These are phyloP conservation scores for Phthorimaea operculella DNA, from an alignment of 1,140 invertebrate genomes.

Conservation along the genomic window DNA sequence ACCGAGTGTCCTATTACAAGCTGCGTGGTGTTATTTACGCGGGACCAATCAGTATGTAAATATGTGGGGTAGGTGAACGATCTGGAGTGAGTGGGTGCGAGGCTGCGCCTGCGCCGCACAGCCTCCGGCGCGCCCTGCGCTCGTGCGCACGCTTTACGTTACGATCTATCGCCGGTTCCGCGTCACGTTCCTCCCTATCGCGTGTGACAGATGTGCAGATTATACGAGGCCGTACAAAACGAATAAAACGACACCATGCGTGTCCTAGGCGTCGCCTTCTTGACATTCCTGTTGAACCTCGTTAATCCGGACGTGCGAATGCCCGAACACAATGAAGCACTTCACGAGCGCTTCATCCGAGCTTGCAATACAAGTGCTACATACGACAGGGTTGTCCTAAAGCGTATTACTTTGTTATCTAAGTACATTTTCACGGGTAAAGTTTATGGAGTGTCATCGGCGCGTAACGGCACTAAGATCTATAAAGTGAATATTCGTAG, in stretches of 20 bases:
- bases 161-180: not conserved
- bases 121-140: constrained; percentile 44
- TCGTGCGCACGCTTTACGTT: constrained; percentile 43
- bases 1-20: constrained; percentile 38
- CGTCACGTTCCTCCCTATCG: not conserved
- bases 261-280: not conserved
- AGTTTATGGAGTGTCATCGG: constrained; percentile 32
- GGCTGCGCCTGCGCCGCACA: constrained; percentile 24
- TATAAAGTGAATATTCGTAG: constrained; percentile 51
- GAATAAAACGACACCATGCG: too few species aligned
- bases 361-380: constrained; percentile 26
- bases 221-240: not conserved
- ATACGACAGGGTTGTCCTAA: constrained; percentile 38
- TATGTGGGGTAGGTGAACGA: constrained; percentile 59
- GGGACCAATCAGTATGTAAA: constrained; percentile 56
- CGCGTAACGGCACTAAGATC: constrained; percentile 21
- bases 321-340: constrained; percentile 6
- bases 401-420: constrained; percentile 34
- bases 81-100: constrained; percentile 53
- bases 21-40: constrained; percentile 46
- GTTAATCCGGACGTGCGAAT: constrained; percentile 21
- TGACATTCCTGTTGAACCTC: constrained; percentile 7
- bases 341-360: constrained; percentile 12
- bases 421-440: constrained; percentile 53
- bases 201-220: not conserved